phyloP scores from a whole-genome alignment of 2,888 invertebrate species.

The Oxycera nigricornis region DNA sequence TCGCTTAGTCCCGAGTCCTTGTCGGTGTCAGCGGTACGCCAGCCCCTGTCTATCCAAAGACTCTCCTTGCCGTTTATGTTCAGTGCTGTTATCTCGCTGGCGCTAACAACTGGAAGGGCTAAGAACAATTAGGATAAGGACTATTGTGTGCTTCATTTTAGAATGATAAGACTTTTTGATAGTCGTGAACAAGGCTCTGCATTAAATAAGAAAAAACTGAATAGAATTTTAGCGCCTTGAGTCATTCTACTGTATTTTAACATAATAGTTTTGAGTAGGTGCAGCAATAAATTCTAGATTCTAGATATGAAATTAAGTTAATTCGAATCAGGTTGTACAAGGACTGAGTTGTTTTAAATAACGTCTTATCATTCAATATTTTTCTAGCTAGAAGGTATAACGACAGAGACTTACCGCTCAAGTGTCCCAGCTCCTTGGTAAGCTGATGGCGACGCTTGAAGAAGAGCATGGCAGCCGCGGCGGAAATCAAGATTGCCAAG shows the following conservation, averaged over 20 bases:
- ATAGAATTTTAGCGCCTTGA: no score
- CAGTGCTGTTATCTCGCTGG: constrained; percentile 63
- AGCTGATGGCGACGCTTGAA: constrained; percentile 61
- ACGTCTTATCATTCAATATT: neutral
- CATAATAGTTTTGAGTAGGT: no score
- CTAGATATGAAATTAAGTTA: no score
- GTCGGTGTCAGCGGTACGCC: constrained; percentile 70
- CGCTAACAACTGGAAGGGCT: constrained; percentile 59
- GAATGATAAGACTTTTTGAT: constrained; percentile 22
- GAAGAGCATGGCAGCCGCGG: constrained; percentile 59
- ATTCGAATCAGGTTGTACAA: neutral
- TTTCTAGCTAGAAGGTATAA: neutral
- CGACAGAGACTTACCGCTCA: constrained; percentile 63
- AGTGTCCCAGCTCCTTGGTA: constrained; percentile 68
- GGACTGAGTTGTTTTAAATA: neutral
- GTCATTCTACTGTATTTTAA: no score
- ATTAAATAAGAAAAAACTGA: no score
- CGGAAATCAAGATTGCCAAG: constrained; percentile 56
- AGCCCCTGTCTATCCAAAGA: constrained; percentile 74
- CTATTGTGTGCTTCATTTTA: neutral
- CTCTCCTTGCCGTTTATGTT: constrained; percentile 68
- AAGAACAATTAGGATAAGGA: constrained; percentile 35
- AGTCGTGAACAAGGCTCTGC: neutral
- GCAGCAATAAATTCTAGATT: no score
- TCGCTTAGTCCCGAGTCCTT: constrained; percentile 68